These are phyloP conservation scores for Melangyna quadrimaculata DNA, from an alignment of 2,888 invertebrate species.

Conservation along the genomic window DNA sequence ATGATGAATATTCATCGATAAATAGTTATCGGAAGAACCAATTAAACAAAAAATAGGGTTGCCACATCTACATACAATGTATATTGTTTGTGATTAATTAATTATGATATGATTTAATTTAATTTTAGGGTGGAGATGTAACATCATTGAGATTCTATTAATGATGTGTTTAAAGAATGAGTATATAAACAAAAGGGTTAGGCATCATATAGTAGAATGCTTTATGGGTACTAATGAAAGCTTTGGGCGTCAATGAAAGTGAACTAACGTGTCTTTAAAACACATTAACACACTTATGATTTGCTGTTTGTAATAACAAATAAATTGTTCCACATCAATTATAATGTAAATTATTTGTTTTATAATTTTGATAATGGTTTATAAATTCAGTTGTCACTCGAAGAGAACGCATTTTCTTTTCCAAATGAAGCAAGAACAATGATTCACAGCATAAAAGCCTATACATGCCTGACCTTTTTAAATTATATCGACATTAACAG, in stretches of 20 bases:
- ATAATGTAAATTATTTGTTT: neutral
- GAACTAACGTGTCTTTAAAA: neutral
- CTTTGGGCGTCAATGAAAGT: slow-evolving; percentile 14
- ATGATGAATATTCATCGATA: slow-evolving; percentile 57
- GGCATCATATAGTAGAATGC: neutral
- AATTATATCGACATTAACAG: neutral
- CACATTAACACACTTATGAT: slow-evolving; percentile 1
- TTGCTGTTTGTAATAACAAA: slow-evolving; percentile 18
- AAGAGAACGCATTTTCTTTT: neutral
- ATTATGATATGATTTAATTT: neutral
- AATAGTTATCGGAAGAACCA: slow-evolving; percentile 8
- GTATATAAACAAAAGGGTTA: neutral
- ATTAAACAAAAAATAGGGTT: slow-evolving; percentile 12
- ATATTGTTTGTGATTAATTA: no score
- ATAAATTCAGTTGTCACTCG: neutral
- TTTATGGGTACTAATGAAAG: neutral
- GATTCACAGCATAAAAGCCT: neutral
- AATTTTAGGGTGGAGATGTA: neutral
- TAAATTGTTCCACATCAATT: slow-evolving; percentile 16
- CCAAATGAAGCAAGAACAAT: neutral
- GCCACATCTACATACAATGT: slow-evolving; percentile 26
- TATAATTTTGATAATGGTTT: neutral
- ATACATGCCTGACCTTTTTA: neutral
- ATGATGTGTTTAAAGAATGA: neutral
- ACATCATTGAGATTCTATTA: neutral